phyloP scores from a whole-genome alignment of 2,888 invertebrate genomes.

The Plebejus anna region DNA sequence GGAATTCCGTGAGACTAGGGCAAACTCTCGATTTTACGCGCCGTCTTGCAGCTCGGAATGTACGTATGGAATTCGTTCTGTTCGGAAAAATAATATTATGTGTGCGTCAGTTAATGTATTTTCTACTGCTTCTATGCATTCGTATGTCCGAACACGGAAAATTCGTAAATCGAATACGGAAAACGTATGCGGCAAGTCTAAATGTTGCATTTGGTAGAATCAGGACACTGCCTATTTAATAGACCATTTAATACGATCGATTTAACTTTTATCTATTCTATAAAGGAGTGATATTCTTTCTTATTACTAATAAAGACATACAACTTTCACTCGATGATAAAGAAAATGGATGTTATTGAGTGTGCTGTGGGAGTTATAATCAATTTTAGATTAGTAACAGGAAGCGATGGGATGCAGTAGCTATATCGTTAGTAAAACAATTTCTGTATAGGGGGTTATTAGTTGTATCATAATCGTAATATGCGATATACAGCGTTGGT shows the following conservation, averaged over 20 bases:
- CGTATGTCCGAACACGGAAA: too few species aligned
- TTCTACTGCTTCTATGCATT: too few species aligned
- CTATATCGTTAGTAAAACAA: neutral
- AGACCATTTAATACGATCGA: neutral
- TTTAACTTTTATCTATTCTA: slow-evolving; percentile 2
- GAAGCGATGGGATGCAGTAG: neutral
- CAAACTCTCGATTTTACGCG: too few species aligned
- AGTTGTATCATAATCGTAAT: neutral
- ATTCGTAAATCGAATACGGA: too few species aligned
- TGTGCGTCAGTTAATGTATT: too few species aligned
- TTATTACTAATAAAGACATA: neutral
- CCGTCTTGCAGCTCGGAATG: too few species aligned
- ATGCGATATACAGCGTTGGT: neutral
- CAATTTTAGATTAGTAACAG: slow-evolving; percentile 21
- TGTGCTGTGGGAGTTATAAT: neutral
- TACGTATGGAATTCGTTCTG: too few species aligned
- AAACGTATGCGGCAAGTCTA: too few species aligned
- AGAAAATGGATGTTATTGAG: slow-evolving; percentile 4
- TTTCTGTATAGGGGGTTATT: neutral
- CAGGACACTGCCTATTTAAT: neutral
- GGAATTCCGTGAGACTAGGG: too few species aligned
- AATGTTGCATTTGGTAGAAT: neutral
- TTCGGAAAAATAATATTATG: too few species aligned
- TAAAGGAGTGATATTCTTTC: neutral
- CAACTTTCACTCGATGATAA: slow-evolving; percentile 5